These are phyloP conservation scores for Lacanobia wlatinum DNA, from an alignment of 2,888 invertebrate genomes.

Conservation along the genomic window DNA sequence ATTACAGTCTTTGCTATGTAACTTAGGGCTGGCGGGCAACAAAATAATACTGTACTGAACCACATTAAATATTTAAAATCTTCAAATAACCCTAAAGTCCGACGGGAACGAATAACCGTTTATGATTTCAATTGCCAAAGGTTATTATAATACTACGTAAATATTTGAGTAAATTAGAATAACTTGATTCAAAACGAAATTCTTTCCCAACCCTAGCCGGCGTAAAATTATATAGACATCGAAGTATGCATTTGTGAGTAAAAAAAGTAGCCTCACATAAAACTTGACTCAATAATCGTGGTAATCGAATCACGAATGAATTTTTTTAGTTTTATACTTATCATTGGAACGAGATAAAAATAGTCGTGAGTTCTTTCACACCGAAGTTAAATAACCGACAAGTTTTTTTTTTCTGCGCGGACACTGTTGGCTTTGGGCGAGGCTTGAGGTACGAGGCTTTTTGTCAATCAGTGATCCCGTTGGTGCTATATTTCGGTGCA, in stretches of 20 bases:
- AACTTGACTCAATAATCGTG: constrained; percentile 74
- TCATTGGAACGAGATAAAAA: constrained; percentile 73
- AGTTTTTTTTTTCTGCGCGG: constrained; percentile 68
- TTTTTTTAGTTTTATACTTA: constrained; percentile 64
- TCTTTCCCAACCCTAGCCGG: constrained; percentile 55
- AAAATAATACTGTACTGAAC: constrained; percentile 10
- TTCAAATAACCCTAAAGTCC: constrained; percentile 38
- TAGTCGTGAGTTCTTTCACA: constrained; percentile 79
- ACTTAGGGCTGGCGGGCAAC: constrained; percentile 50
- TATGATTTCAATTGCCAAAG: constrained; percentile 58
- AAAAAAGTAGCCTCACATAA: constrained; percentile 68
- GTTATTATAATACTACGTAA: constrained; percentile 65
- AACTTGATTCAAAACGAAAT: constrained; percentile 56
- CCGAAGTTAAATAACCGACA: constrained; percentile 71
- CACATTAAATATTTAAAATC: constrained; percentile 19
- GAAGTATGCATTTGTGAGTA: constrained; percentile 64
- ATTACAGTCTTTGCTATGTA: constrained; percentile 58
- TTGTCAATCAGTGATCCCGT: constrained; percentile 70
- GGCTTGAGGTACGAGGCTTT: constrained; percentile 60
- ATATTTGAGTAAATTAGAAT: constrained; percentile 67
- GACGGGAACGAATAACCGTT: constrained; percentile 44
- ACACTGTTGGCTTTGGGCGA: constrained; percentile 49
- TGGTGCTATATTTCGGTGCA: constrained; percentile 57
- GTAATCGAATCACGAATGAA: constrained; percentile 79
- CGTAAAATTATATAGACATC: constrained; percentile 62